Base-by-base conservation (phyloP, 2,888 invertebrate genomes). In the Pseudococcus viburni region DNA sequence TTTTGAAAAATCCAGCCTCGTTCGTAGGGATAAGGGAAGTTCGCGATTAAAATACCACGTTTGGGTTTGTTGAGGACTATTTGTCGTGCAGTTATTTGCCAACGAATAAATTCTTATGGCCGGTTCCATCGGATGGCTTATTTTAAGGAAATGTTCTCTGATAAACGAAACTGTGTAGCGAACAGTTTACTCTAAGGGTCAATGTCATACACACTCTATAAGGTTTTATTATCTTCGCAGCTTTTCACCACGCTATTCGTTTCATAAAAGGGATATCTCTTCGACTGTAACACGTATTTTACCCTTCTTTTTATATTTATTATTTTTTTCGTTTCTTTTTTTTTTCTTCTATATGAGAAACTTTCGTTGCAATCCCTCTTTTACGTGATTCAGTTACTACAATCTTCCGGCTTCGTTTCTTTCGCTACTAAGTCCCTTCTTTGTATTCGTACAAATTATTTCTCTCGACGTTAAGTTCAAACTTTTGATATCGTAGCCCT, bases 361-460 rank as follows among this genome's bases (percentile, higher is more conserved):
- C 42, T 77, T 77, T 77, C 77, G 77, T 77, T 39, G 77, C 77
- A 77, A 77, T 77, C 77, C 77, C 77, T 77, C 77, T 77, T 77
- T 77, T 77, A 77, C 77, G 77, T 77, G 77, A 77, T 77, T 77
- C 77, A 77, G 77, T 77, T 77, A 77, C 85, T 59, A 59, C 85
- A 85, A 85, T 85, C 51, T 85, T 85, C 85, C 59, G 55, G 85
- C 39, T 59, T 33, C 87, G 87, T 87, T 87, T 87, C 87, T 77
- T 55, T 55, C 55, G 55, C 55, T 55, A 8, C 48, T 87, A 87
- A 87, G 77, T 87, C 87, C 80, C 87, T 87, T 87, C 64, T 87
- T 87, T 87, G 80, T 87, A 87, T 87, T 87, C 87, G 77, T 77
- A 87, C 87, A 87, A 87, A 87, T 87, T 87, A 87, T 87, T 87